A percentile compares a stretch with the other conserved stretches of the same genome.
phyloP scores from a whole-genome alignment of 1,140 invertebrate genomes.

The Mactra quadrangularis region DNA sequence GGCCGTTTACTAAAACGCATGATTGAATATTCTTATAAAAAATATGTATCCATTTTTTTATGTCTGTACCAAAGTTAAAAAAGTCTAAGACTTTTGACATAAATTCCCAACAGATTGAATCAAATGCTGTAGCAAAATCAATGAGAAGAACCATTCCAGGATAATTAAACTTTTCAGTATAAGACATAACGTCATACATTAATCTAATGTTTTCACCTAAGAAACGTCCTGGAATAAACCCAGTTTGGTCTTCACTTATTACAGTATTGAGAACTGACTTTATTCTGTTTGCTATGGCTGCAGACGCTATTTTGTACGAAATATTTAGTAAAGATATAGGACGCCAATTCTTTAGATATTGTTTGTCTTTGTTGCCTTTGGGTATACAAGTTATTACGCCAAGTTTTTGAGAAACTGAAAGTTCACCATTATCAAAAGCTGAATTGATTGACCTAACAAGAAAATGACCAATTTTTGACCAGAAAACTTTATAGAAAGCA shows the following conservation, averaged over 20 bases:
- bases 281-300: slow-evolving; percentile 24
- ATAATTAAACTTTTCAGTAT: slow-evolving; percentile 23
- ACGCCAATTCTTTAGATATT: slow-evolving; percentile 40
- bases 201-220: slow-evolving; percentile 3
- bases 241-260: slow-evolving; percentile 38
- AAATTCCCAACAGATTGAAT: slow-evolving; percentile 3
- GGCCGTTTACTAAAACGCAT: too few relatives aligned
- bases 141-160: neutral
- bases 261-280: slow-evolving; percentile 9
- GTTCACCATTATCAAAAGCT: neutral
- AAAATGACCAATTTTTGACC: slow-evolving; percentile 5
- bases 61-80: slow-evolving; percentile 32
- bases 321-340: slow-evolving; percentile 20
- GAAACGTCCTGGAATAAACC: slow-evolving; percentile 27
- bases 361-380: slow-evolving; percentile 44
- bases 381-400: slow-evolving; percentile 32
- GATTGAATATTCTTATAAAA: slow-evolving; percentile 5
- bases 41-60: slow-evolving; percentile 1
- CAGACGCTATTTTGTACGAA: slow-evolving; percentile 31
- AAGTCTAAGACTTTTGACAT: slow-evolving; percentile 29
- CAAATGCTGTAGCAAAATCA: slow-evolving; percentile 5
- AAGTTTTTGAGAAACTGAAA: slow-evolving; percentile 19
- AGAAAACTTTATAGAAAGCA: neutral
- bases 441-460: slow-evolving; percentile 8
- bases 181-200: slow-evolving; percentile 10